Evolutionary conservation across 2,888 invertebrate genomes (phyloP), one percentile per base, ranked within the genome.

Genomic region (Eristalis tenax): DNA sequence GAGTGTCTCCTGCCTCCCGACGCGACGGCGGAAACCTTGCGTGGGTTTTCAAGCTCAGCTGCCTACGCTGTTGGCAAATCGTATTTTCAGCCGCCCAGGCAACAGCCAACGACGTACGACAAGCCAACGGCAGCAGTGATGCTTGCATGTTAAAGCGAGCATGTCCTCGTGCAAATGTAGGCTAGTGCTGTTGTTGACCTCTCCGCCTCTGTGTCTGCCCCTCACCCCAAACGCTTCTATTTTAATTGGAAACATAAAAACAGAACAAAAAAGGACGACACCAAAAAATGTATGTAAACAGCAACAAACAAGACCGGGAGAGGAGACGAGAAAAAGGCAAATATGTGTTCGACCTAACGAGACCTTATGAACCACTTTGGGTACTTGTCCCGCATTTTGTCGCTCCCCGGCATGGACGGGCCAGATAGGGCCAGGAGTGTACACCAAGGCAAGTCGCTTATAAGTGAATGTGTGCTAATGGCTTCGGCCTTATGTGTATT

Each of bases 361-460:
- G 78, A 86, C 82, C 77, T 86, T 59, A 79, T 82, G 83, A 83
- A 83, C 65, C 83, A 70, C 83, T 86, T 83, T 75, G 43, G 57
- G 56, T 35, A 56, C 78, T 83, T 75, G 82, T 75, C 68, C 82
- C 69, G 77, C 70, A 81, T 82, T 78, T 40, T 66, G 35, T 68
- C 77, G 40, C 8, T 8, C n/a, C 8, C n/a, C 8, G 50, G 50
- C 50, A 18, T 1, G 18, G 50, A 5, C 18, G 8, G 32, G 3
- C 26, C 2, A 15, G 43, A 43, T n/a, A 43, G 43, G 43, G 4
- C 43, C 1, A 50, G 50, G n/a, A 50, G 50, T 32, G 32, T 8
- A 18, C 18, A 10, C 38, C 22, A 26, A 35, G 38, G 23, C 35
- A 43, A 74, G 65, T 78, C 70, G 64, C 74, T 1, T 70, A 74